These are phyloP conservation scores for Lottia scabra DNA, from an alignment of 2,888 invertebrate genomes.

Conservation along the genomic window DNA sequence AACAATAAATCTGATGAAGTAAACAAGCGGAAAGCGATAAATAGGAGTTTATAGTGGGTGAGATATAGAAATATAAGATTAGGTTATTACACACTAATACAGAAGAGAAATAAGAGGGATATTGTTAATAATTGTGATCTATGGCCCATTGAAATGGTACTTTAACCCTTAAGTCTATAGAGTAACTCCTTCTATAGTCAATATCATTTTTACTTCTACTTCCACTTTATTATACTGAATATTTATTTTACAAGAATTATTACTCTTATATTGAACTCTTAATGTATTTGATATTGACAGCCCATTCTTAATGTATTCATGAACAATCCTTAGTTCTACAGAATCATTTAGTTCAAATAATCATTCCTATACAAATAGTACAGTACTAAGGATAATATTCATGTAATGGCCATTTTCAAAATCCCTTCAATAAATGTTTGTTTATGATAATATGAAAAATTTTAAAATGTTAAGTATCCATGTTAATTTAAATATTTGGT, in stretches of 20 bases:
- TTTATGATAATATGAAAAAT: no score
- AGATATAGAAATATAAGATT: not conserved
- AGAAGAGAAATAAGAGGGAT: not conserved
- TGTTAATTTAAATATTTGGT: no score
- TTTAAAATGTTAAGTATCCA: no score
- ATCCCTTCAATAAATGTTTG: no score
- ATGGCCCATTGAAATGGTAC: not conserved
- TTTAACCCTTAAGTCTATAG: no score
- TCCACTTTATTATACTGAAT: not conserved
- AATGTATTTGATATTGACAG: not conserved
- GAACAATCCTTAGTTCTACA: no score
- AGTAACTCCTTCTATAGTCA: no score
- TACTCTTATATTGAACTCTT: not conserved
- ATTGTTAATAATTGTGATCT: not conserved
- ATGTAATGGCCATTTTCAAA: no score
- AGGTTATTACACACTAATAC: not conserved
- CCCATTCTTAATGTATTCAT: not conserved
- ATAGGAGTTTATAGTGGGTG: not conserved
- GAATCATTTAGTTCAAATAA: no score
- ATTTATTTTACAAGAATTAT: not conserved
- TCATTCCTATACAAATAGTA: no score
- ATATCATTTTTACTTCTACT: no score
- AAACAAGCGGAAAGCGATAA: conserved; percentile 1
- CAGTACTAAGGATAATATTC: no score
- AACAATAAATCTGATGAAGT: not conserved